A percentile compares a stretch with the other conserved stretches of the same genome.
phyloP scores from a whole-genome alignment of 1,140 invertebrate species.

The Eciton burchellii region DNA sequence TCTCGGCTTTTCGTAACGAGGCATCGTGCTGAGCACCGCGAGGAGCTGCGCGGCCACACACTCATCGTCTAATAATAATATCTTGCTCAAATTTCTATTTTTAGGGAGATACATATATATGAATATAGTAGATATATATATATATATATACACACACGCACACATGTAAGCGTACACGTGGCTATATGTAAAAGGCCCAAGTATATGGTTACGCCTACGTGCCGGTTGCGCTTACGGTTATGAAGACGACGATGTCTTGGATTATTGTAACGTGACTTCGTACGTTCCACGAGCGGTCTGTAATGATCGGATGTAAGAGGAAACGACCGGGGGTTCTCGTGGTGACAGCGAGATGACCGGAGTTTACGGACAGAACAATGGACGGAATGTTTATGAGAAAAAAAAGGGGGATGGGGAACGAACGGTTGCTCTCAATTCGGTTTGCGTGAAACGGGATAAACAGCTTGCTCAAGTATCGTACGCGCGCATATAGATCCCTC shows the following conservation, averaged over 20 bases:
- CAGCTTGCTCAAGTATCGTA: no score
- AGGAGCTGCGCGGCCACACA: slow-evolving; percentile 57
- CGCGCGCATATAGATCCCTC: no score
- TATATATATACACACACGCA: not conserved
- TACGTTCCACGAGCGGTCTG: not conserved
- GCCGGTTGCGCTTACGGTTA: slow-evolving; percentile 36
- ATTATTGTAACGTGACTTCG: slow-evolving; percentile 41
- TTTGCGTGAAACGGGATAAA: no score
- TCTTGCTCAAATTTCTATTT: slow-evolving; percentile 77
- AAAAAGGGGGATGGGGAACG: no score
- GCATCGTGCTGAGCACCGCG: slow-evolving; percentile 24
- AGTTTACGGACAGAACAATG: no score
- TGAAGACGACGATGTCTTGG: slow-evolving; percentile 38
- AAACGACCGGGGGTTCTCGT: not conserved
- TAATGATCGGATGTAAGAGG: slow-evolving; percentile 7
- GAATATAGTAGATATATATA: no score
- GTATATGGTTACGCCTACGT: slow-evolving; percentile 65
- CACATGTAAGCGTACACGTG: slow-evolving; percentile 51
- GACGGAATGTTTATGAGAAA: no score
- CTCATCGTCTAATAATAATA: slow-evolving; percentile 75
- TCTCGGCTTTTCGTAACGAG: slow-evolving; percentile 54
- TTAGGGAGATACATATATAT: slow-evolving; percentile 58
- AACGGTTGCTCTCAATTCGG: no score
- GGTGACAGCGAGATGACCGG: not conserved
- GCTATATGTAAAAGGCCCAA: slow-evolving; percentile 69